Percentiles rank a stretch among this genome's conserved stretches.
Evolutionary conservation across 2,888 invertebrate species (phyloP).

Genomic region (Serrognathus titanus): DNA sequence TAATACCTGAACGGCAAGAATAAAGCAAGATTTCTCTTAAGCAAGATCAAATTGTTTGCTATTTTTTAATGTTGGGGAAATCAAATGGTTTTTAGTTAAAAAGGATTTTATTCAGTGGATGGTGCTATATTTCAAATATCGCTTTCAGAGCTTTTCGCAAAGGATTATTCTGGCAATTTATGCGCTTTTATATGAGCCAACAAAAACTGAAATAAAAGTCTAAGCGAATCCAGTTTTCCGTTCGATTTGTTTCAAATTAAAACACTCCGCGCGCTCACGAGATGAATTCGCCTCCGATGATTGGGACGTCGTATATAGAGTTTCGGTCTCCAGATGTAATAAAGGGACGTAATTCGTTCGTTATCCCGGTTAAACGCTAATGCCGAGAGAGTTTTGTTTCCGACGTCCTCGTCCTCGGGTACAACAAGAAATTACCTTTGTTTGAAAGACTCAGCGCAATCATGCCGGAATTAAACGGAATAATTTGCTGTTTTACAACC

Average conservation of each 20-base stretch:
- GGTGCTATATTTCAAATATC: too few relatives aligned
- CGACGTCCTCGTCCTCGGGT: not conserved
- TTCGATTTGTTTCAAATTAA: conserved; percentile 2
- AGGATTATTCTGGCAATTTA: not conserved
- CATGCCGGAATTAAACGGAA: too few relatives aligned
- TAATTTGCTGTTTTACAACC: too few relatives aligned
- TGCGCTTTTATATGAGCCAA: not conserved
- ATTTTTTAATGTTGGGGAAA: too few relatives aligned
- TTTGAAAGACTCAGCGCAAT: not conserved
- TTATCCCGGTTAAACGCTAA: not conserved
- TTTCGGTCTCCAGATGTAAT: not conserved
- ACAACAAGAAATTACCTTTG: not conserved
- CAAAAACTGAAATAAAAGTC: not conserved
- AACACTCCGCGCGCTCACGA: not conserved
- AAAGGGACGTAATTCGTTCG: not conserved
- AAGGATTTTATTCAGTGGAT: too few relatives aligned
- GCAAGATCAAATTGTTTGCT: too few relatives aligned
- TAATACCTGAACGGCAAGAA: too few relatives aligned
- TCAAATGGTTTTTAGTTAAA: too few relatives aligned
- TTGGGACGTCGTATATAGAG: not conserved
- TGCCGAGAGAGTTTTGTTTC: not conserved
- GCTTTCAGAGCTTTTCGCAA: not conserved
- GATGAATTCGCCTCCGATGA: not conserved
- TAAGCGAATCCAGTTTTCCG: not conserved
- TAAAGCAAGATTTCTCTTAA: too few relatives aligned